Evolutionary conservation across 2,113 vertebrate species (phyloP).

Genomic region (Pseudorhombus dupliciocellatus): DNA sequence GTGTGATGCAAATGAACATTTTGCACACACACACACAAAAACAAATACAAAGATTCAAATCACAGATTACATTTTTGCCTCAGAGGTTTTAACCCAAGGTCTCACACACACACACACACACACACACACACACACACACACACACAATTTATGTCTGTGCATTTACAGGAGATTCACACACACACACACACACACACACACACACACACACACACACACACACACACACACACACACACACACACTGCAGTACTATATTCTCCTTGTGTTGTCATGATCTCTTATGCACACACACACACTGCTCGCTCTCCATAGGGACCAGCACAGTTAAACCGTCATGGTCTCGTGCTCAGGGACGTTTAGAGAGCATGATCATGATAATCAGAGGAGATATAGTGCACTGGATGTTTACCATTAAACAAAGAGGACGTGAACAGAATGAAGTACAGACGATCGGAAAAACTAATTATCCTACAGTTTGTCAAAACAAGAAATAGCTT

Average conservation of each 20-base stretch:
- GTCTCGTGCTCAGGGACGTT: neutral
- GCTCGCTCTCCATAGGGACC: neutral
- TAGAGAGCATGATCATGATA: neutral
- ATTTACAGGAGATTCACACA: neutral
- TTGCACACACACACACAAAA: neutral
- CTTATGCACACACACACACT: neutral
- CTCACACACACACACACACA: neutral
- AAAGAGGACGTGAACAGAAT: neutral
- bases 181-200: neutral
- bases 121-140: neutral
- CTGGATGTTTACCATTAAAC: neutral
- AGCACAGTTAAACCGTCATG: neutral
- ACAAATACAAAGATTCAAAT: neutral
- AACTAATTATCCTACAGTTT: neutral
- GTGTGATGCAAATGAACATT: neutral
- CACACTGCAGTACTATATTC: neutral
- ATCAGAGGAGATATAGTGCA: neutral
- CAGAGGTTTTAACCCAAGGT: conserved; percentile 1
- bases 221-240: too few species aligned
- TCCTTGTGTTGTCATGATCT: neutral
- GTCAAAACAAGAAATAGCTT: neutral
- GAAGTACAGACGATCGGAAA: neutral
- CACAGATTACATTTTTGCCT: neutral
- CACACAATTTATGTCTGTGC: neutral
- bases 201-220: neutral